Base-by-base conservation (phyloP, 1,140 invertebrate genomes). In the Scylla paramamosain region DNA sequence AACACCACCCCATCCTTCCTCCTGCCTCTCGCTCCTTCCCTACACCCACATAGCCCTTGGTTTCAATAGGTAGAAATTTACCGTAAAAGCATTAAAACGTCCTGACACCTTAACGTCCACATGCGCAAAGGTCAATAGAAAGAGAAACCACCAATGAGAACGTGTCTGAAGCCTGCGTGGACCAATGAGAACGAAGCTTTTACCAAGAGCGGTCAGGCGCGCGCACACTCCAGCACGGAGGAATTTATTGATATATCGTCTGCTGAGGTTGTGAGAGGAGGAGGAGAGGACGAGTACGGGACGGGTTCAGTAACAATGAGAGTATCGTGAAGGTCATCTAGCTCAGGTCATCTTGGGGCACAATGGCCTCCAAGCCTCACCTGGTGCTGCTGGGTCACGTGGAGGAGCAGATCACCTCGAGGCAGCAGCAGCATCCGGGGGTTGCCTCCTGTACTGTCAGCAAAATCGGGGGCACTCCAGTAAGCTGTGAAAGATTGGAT, bases 171-270 rank as follows among this genome's bases (percentile, higher is more conserved):
- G 59, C 32, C 39, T 45, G 20, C 31, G 0, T 16, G 4, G 48
- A 39, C 93, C 93, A 94, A 94, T 94, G 48, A 94, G 59, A 94
- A 94, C 93, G 0, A 20, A 28, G 84, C 14, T 3, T 94, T 8
- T 0, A 25, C 59, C 20, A 0, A 12, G 20, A 4, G 29, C 31
- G 31, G 52, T 6, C 39, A 10, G 20, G 1, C 28, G 77, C 46
- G 39, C 83, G 20, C 29, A 31, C 39, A 39, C 67, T 92, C 32
- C 46, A 82, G 52, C 39, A 45, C 82, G 94, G 48, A 46, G 94
- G 94, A 95, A 95, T 95, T 92, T 95, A 95, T 95, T 95, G 94
- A 95, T 95, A 87, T 95, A 92, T 95, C 94, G 94, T 95, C 94
- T 95, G 94, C 94, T 92, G 39, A 39, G 12, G 45, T 8, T 16